Conservation (phyloP, 2,113 vertebrate genomes). For the Callospermophilus lateralis region DNA sequence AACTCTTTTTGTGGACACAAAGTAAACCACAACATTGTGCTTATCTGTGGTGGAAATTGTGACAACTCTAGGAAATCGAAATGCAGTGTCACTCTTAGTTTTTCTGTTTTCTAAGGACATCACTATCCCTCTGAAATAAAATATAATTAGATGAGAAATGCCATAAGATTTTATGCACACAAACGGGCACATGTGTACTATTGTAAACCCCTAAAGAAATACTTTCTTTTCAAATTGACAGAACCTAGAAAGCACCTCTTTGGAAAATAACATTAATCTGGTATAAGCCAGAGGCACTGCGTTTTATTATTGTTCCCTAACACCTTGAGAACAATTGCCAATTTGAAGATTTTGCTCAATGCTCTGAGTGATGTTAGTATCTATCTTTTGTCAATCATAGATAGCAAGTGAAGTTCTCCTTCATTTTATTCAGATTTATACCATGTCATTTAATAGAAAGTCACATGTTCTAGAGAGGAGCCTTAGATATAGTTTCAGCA, state of each 20-base stretch:
- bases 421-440: slow-evolving; percentile 17
- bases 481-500: not conserved
- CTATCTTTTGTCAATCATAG: slow-evolving; percentile 59
- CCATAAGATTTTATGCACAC: not conserved
- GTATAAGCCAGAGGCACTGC: not conserved
- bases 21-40: not conserved
- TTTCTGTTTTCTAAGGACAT: not conserved
- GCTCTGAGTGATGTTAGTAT: not conserved
- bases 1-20: slow-evolving; percentile 28
- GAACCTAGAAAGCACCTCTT: not conserved
- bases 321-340: not conserved
- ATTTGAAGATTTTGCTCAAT: slow-evolving; percentile 5
- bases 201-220: not conserved
- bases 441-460: not conserved
- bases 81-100: not conserved
- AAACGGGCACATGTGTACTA: too few species aligned
- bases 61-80: not conserved
- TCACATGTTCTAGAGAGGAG: not conserved
- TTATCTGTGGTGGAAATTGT: not conserved
- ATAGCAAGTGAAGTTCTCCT: not conserved
- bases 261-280: not conserved
- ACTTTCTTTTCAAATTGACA: slow-evolving; percentile 42
- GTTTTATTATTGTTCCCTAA: not conserved
- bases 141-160: slow-evolving; percentile 24
- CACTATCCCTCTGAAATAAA: not conserved